Evolutionary conservation across 1,140 invertebrate species (phyloP).

Genomic region (Pseudomyrmex sp.): DNA sequence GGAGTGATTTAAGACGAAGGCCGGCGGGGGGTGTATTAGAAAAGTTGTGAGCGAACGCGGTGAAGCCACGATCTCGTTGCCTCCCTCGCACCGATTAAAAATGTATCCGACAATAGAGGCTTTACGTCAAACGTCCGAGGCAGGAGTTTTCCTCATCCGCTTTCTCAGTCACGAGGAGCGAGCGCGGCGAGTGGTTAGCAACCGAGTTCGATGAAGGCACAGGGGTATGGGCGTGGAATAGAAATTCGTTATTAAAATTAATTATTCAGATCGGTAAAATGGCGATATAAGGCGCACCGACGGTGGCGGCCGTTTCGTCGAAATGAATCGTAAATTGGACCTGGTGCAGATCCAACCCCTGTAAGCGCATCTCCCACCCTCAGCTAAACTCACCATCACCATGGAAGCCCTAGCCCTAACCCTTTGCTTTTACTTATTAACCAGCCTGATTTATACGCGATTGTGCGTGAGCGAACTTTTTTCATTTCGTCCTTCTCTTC

Average conservation of each 20-base stretch:
- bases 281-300: constrained; percentile 81
- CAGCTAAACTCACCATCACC: constrained; percentile 47
- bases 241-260: constrained; percentile 85
- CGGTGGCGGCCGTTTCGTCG: constrained; percentile 80
- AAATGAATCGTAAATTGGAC: constrained; percentile 85
- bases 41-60: constrained; percentile 52
- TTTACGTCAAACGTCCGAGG: constrained; percentile 77
- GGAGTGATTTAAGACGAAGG: not conserved
- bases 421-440: constrained; percentile 82
- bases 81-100: constrained; percentile 68
- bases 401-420: constrained; percentile 71
- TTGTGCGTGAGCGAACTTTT: constrained; percentile 80
- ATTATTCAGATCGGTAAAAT: constrained; percentile 84
- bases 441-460: constrained; percentile 82
- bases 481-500: constrained; percentile 78
- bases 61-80: constrained; percentile 36
- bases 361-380: constrained; percentile 75
- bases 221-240: constrained; percentile 64
- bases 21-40: not conserved
- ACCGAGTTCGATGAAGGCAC: constrained; percentile 54
- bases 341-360: constrained; percentile 77
- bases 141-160: constrained; percentile 61
- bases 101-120: constrained; percentile 76
- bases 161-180: constrained; percentile 20
- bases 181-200: constrained; percentile 61